Evolutionary conservation across 64 coral and sea anemone species (phyloP).

Genomic region (Pocillopora damicornis): DNA sequence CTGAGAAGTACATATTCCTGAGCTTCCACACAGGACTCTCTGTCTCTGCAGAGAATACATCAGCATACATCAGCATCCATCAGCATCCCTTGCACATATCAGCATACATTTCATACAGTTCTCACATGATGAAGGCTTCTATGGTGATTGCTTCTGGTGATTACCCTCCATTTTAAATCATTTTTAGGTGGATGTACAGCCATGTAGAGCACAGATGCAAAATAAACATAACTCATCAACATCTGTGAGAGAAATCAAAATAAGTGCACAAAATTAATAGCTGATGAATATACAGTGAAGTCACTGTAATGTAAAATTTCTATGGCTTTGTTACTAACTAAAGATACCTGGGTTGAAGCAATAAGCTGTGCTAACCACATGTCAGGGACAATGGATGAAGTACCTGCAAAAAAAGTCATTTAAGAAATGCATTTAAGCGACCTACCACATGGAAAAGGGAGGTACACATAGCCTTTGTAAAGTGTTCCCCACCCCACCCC

Average conservation of each 20-base stretch:
- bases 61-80: no score
- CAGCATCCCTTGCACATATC: no score
- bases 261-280: no score
- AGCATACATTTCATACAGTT: background rate
- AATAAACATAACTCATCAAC: slow-evolving; percentile 92
- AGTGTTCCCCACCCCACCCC: no score
- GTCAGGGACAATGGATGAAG: slow-evolving; percentile 41
- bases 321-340: background rate
- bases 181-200: slow-evolving; percentile 57
- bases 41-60: no score
- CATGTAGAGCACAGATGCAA: slow-evolving; percentile 73
- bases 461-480: no score
- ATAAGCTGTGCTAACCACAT: slow-evolving; percentile 71
- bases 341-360: slow-evolving; percentile 66
- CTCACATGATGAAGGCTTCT: background rate
- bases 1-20: no score
- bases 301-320: background rate
- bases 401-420: slow-evolving; percentile 29
- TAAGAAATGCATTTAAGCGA: no score
- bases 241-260: slow-evolving; percentile 47
- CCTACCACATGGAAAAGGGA: no score
- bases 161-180: slow-evolving; percentile 32
- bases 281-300: background rate
- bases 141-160: slow-evolving; percentile 1
- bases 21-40: no score